Evolutionary conservation across 1,140 invertebrate genomes (phyloP), one percentile per base, ranked within the genome.

Genomic region (Drosophila takahashii): DNA sequence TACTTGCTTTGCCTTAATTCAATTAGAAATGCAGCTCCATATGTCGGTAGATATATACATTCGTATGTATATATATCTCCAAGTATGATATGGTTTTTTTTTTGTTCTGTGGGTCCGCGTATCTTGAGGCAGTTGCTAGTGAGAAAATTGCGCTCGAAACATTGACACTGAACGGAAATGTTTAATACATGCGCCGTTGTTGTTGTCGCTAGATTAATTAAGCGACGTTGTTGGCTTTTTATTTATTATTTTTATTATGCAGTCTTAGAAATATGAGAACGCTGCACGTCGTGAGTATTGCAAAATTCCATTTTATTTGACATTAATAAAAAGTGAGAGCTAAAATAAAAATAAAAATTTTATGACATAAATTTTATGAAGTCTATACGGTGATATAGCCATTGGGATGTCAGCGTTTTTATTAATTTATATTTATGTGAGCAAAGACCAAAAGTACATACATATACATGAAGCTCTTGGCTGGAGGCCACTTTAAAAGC

Each of bases 121-220:
- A 86, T 86, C 83, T 87, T 57, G 75, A 65, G 77, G 13, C 76
- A 26, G 50, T 34, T 32, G 32, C 66, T 36, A 48, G 67, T 71
- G 81, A 80, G 77, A 62, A 84, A 89, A 87, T 87, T 87, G 79
- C 78, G 83, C 84, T 89, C 77, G 84, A 90, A 91, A 90, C 90
- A 91, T 91, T 91, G 90, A 91, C 90, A 91, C 90, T 91, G 90
- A 91, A 91, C 90, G 90, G 90, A 91, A 91, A 91, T 91, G 90
- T 91, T 91, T 91, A 91, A 91, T 91, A 90, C 79, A 91, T 90
- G 85, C 73, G 79, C 75, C 75, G 65, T 57, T 80, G 60, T 80
- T 80, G 50, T 72, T 79, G 36, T 34, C 78, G 52, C 44, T 84
- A 81, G 81, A 86, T 86, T 86, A 86, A 86, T 86, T 86, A 86